Evolutionary conservation across 1,140 invertebrate species (phyloP).

Genomic region (Drosophila tani): DNA sequence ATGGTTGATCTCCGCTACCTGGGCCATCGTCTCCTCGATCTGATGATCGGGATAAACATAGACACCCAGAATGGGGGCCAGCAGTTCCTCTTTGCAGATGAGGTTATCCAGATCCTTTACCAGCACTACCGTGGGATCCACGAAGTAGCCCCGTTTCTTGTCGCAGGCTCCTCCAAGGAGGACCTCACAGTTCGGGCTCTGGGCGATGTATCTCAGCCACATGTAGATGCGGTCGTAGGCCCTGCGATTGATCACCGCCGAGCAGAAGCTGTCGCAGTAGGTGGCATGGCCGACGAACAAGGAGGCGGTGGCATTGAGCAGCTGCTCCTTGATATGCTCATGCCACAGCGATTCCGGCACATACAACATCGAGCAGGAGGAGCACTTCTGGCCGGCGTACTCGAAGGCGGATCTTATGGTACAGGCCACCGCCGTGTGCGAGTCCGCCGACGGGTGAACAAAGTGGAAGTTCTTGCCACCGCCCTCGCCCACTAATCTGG

Average conservation of each 20-base stretch:
- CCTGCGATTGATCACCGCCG: slow-evolving; percentile 97
- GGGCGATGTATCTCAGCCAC: slow-evolving; percentile 95
- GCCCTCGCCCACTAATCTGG: slow-evolving; percentile 96
- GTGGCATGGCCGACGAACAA: slow-evolving; percentile 94
- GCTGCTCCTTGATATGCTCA: slow-evolving; percentile 36
- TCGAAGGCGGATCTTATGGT: slow-evolving; percentile 97
- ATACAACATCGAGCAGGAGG: slow-evolving; percentile 98
- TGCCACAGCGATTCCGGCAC: slow-evolving; percentile 96
- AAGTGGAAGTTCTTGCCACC: slow-evolving; percentile 99
- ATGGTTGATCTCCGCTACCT: slow-evolving; percentile 89
- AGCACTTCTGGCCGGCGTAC: slow-evolving; percentile 98
- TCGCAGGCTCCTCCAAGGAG: slow-evolving; percentile 95
- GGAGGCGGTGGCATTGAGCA: slow-evolving; percentile 79
- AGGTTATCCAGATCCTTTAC: slow-evolving; percentile 93
- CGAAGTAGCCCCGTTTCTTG: slow-evolving; percentile 95
- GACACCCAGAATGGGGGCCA: slow-evolving; percentile 96
- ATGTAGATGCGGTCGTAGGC: slow-evolving; percentile 94
- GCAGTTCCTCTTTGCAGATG: slow-evolving; percentile 98
- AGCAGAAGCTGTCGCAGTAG: slow-evolving; percentile 93
- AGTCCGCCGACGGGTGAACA: slow-evolving; percentile 95
- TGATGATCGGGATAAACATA: slow-evolving; percentile 96
- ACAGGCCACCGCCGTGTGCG: slow-evolving; percentile 90
- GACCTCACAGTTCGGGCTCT: slow-evolving; percentile 90
- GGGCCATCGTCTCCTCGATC: slow-evolving; percentile 89
- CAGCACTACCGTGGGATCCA: slow-evolving; percentile 97